A percentile compares a stretch with the other conserved stretches of the same genome.
Evolutionary conservation across 2,797 vertebrate species (phyloP).

Genomic region (Helarctos malayanus): DNA sequence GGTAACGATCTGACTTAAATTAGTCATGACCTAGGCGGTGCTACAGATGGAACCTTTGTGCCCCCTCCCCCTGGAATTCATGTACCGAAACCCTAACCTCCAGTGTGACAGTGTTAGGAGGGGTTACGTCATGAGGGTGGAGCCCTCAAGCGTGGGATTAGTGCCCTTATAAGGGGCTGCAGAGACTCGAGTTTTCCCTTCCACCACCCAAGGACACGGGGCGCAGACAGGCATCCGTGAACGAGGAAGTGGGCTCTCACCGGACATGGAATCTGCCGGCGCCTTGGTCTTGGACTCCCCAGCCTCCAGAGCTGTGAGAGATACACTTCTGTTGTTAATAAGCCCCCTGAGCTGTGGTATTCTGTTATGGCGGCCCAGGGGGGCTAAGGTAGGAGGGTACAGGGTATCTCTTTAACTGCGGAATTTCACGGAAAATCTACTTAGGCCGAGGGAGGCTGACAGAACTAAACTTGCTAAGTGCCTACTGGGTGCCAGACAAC

Average conservation of each 20-base stretch:
- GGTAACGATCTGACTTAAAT: not conserved
- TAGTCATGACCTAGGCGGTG: not conserved
- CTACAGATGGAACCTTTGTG: not conserved
- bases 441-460: not conserved
- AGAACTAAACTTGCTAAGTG: not conserved
- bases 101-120: not conserved
- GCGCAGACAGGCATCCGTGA: not conserved
- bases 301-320: not conserved
- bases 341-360: too few relatives aligned
- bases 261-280: rapidly evolving
- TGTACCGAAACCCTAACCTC: not conserved
- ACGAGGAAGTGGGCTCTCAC: not conserved
- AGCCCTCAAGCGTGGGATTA: not conserved
- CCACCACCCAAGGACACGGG: not conserved
- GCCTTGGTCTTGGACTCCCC: not conserved
- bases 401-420: not conserved
- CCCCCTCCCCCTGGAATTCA: not conserved
- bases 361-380: not conserved
- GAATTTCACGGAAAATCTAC: not conserved
- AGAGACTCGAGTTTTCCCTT: not conserved
- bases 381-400: not conserved
- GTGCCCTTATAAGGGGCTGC: not conserved
- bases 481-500: not conserved
- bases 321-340: not conserved
- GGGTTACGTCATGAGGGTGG: not conserved